A percentile compares a stretch with the other conserved stretches of the same genome.
Conservation (phyloP, 2,113 vertebrate species). For the Pithys albifrons region DNA sequence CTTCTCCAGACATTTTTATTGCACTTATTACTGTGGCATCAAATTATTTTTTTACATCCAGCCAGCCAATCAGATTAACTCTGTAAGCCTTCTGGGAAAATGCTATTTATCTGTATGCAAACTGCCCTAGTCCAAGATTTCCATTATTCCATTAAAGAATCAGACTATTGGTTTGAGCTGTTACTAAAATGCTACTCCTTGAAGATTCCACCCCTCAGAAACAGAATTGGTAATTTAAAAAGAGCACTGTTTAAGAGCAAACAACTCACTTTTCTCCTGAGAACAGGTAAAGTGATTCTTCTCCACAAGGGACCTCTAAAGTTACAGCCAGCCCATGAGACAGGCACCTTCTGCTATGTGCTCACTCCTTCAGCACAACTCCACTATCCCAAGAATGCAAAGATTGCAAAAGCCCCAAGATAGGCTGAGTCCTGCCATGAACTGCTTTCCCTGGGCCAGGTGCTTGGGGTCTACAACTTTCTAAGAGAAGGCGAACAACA, state of each 20-base stretch:
- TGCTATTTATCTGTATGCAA: background rate
- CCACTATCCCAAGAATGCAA: background rate
- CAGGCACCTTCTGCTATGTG: background rate
- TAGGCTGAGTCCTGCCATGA: background rate
- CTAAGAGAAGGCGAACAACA: background rate
- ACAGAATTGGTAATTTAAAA: background rate
- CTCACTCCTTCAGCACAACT: background rate
- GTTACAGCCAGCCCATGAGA: background rate
- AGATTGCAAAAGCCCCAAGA: background rate
- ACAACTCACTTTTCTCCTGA: background rate
- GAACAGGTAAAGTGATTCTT: background rate
- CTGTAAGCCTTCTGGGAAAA: background rate
- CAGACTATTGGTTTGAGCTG: background rate
- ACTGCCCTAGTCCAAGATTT: background rate
- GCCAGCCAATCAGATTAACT: background rate
- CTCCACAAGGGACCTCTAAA: background rate
- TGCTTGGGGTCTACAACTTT: background rate
- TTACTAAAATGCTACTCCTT: background rate
- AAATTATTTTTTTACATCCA: background rate
- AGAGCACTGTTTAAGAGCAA: background rate
- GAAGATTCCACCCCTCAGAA: background rate
- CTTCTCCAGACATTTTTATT: background rate
- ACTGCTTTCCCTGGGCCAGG: background rate
- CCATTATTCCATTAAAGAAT: background rate
- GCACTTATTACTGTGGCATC: background rate